These are phyloP conservation scores for Atethmia centrago DNA, from an alignment of 2,888 invertebrate species.

Conservation along the genomic window DNA sequence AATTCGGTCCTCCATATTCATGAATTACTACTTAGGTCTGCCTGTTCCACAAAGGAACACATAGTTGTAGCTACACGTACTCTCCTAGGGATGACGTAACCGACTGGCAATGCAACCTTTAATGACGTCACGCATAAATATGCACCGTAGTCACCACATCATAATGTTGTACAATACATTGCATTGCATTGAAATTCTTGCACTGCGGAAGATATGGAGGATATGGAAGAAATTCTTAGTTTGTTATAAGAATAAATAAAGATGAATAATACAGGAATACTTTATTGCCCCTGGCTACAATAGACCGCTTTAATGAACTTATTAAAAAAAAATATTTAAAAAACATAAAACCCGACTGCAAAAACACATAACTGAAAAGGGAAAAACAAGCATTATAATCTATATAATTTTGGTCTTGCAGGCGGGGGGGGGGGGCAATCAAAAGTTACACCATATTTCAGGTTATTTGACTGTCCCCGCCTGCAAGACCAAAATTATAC, in stretches of 20 bases:
- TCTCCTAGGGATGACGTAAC: slow-evolving; percentile 59
- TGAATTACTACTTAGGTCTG: not conserved
- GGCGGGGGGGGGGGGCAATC: too few relatives aligned
- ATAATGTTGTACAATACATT: slow-evolving; percentile 1
- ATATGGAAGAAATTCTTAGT: slow-evolving; percentile 22
- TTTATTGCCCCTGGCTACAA: too few relatives aligned
- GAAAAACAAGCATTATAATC: too few relatives aligned
- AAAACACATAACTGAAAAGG: too few relatives aligned
- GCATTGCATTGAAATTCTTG: slow-evolving; percentile 24
- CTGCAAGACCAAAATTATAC: too few relatives aligned
- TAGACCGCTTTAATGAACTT: not conserved
- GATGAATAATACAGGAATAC: not conserved
- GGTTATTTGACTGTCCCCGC: too few relatives aligned
- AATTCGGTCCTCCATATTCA: slow-evolving; percentile 23
- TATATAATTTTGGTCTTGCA: too few relatives aligned
- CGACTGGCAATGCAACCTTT: slow-evolving; percentile 61
- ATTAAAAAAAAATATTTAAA: not conserved
- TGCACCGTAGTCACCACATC: not conserved
- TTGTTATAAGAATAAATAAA: not conserved
- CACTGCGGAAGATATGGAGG: slow-evolving; percentile 29
- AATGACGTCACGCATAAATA: slow-evolving; percentile 52
- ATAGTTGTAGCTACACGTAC: slow-evolving; percentile 17
- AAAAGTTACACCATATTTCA: too few relatives aligned
- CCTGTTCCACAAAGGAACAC: not conserved
- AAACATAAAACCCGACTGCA: too few relatives aligned